phyloP scores from a whole-genome alignment of 2,797 vertebrate genomes.

The Gouania willdenowi region DNA sequence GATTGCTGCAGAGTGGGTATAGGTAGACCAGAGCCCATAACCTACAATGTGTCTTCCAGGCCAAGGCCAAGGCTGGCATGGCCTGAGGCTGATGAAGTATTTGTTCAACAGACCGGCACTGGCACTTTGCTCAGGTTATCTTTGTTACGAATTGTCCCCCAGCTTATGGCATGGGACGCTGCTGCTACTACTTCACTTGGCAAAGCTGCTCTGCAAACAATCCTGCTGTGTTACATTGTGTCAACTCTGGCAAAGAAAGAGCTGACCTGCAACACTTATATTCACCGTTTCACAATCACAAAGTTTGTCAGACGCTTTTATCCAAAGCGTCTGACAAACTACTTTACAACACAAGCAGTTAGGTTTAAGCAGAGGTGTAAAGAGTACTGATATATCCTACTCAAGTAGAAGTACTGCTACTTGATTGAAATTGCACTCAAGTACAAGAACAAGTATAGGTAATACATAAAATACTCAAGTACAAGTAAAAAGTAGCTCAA shows the following conservation, averaged over 20 bases:
- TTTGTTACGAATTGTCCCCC: constrained; percentile 64
- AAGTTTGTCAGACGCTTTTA: no score
- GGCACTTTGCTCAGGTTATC: constrained; percentile 63
- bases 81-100: constrained; percentile 34
- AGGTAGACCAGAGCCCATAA: not conserved
- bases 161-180: constrained; percentile 56
- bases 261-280: not conserved
- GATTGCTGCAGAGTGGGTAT: constrained; percentile 3
- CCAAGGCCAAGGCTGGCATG: constrained; percentile 32
- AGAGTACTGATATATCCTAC: no score
- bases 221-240: constrained; percentile 48
- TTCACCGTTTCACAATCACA: no score
- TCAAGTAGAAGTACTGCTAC: no score
- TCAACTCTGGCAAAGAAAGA: constrained; percentile 19
- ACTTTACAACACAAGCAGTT: no score
- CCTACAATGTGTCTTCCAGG: constrained; percentile 21
- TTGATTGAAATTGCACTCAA: no score
- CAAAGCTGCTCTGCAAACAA: constrained; percentile 28
- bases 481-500: no score
- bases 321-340: no score
- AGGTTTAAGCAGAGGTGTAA: no score
- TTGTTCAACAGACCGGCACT: constrained; percentile 57
- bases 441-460: no score
- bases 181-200: constrained; percentile 52
- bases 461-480: no score